Evolutionary conservation across 2,888 invertebrate species (phyloP).

Genomic region (Leucoma salicis): DNA sequence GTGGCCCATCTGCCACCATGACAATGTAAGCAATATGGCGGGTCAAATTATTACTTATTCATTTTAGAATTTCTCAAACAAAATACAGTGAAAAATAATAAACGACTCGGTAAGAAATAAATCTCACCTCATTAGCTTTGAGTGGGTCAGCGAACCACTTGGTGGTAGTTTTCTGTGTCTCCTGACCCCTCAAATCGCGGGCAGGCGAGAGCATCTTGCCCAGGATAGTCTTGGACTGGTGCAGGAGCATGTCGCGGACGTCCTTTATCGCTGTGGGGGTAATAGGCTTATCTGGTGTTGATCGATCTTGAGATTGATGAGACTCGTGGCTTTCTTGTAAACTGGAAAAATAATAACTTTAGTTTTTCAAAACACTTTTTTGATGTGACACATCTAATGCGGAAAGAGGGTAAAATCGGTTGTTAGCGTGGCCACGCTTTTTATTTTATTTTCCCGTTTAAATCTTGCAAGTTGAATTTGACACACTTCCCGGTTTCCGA

Average conservation of each 20-base stretch:
- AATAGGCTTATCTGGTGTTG: slow-evolving; percentile 39
- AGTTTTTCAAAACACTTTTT: no score
- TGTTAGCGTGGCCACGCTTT: no score
- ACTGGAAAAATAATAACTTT: no score
- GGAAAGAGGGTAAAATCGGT: no score
- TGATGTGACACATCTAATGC: no score
- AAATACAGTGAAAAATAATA: neutral
- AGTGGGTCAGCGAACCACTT: slow-evolving; percentile 59
- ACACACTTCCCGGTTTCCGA: no score
- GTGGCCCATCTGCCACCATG: no score
- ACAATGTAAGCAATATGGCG: no score
- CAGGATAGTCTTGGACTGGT: slow-evolving; percentile 87
- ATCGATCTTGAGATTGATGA: slow-evolving; percentile 47
- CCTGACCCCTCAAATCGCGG: slow-evolving; percentile 70
- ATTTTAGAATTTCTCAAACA: no score
- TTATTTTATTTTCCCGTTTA: no score
- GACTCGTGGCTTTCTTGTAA: slow-evolving; percentile 52
- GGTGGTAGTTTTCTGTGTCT: slow-evolving; percentile 43
- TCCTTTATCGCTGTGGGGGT: slow-evolving; percentile 82
- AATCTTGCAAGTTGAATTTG: no score
- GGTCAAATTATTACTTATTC: no score
- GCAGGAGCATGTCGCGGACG: slow-evolving; percentile 67
- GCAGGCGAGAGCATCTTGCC: slow-evolving; percentile 90
- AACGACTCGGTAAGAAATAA: neutral
- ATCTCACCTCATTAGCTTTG: slow-evolving; percentile 39